A percentile compares a stretch with the other conserved stretches of the same genome.
These are phyloP conservation scores for Aleadryas rufinucha DNA, from an alignment of 2,113 vertebrate genomes.

Conservation along the genomic window DNA sequence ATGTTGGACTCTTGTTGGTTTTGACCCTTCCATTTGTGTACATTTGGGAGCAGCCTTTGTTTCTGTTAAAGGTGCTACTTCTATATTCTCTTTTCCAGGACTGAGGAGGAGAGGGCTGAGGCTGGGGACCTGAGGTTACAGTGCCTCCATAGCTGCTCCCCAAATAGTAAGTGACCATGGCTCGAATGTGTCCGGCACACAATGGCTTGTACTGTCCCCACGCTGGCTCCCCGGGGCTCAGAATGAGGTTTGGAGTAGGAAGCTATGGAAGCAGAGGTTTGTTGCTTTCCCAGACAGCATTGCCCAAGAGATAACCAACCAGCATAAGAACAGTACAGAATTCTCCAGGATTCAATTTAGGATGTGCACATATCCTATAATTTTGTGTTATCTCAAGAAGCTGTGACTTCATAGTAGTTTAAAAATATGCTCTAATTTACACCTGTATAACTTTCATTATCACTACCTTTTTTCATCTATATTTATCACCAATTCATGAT, in stretches of 20 bases:
- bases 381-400: constrained; percentile 36
- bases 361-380: constrained; percentile 38
- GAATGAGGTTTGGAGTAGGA: not conserved
- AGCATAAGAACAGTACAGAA: not conserved
- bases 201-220: constrained; percentile 1
- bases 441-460: constrained; percentile 58
- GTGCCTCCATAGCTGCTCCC: constrained; percentile 73
- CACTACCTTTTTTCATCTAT: constrained; percentile 40
- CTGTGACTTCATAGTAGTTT: constrained; percentile 45
- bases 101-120: constrained; percentile 70
- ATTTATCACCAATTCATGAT: constrained; percentile 45
- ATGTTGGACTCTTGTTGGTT: not conserved
- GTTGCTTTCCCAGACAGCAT: not conserved
- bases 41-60: not conserved
- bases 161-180: constrained; percentile 72
- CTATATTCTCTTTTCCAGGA: constrained; percentile 68
- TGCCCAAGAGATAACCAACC: not conserved
- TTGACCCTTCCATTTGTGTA: not conserved
- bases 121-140: constrained; percentile 72
- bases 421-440: constrained; percentile 59
- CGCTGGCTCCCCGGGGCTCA: not conserved
- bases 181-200: not conserved
- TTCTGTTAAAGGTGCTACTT: constrained; percentile 60
- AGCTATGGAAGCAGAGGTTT: not conserved
- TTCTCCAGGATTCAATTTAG: constrained; percentile 3